phyloP scores from a whole-genome alignment of 2,888 invertebrate species.

The Heliconius hortense region DNA sequence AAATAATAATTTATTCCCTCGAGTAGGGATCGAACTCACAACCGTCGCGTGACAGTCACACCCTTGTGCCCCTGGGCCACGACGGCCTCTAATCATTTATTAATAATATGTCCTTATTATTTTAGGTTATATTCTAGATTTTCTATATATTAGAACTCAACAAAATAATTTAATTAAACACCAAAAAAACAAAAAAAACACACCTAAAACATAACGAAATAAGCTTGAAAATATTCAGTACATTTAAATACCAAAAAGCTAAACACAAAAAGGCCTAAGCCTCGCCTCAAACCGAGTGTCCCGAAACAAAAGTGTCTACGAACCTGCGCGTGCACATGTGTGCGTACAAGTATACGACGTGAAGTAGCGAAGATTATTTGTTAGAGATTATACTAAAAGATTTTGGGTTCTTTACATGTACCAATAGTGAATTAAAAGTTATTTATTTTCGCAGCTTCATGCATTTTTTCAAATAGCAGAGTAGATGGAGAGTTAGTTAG shows the following conservation, averaged over 20 bases:
- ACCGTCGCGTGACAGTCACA: no score
- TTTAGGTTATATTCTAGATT: no score
- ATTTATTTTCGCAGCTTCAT: not conserved
- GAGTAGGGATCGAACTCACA: no score
- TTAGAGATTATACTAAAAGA: conserved; percentile 14
- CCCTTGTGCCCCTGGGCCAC: no score
- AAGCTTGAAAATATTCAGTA: conserved; percentile 38
- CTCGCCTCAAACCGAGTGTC: conserved; percentile 52
- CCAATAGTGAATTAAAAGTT: not conserved
- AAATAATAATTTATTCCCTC: no score
- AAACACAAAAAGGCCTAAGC: conserved; percentile 53
- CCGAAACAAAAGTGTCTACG: conserved; percentile 65
- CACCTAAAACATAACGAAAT: conserved; percentile 24
- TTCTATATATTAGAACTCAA: not conserved
- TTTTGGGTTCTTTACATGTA: conserved; percentile 1
- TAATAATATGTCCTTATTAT: no score
- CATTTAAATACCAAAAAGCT: conserved; percentile 34
- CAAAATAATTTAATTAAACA: not conserved
- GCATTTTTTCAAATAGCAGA: no score
- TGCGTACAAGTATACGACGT: conserved; percentile 47
- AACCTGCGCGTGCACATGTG: conserved; percentile 55
- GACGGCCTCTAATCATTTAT: no score
- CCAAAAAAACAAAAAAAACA: not conserved
- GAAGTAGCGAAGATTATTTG: conserved; percentile 35
- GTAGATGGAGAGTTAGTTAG: no score